phyloP scores from a whole-genome alignment of 2,797 vertebrate genomes.

The Dermochelys coriacea region DNA sequence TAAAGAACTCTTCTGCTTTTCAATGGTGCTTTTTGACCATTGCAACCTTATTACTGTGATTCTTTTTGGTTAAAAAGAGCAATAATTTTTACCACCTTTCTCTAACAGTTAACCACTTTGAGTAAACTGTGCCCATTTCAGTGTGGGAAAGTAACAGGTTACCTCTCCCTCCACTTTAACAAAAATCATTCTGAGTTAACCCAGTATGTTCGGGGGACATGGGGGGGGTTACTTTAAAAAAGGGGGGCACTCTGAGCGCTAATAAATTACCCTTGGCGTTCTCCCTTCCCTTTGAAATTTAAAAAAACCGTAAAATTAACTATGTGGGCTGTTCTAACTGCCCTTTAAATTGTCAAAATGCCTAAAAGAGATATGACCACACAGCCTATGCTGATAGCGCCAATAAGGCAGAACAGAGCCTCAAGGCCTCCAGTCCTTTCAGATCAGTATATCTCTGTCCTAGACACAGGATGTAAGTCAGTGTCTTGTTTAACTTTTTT shows the following conservation, averaged over 20 bases:
- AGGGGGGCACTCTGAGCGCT: constrained; percentile 59
- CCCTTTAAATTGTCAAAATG: constrained; percentile 62
- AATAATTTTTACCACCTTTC: background rate
- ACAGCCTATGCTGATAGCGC: constrained; percentile 18
- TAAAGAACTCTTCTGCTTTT: constrained; percentile 47
- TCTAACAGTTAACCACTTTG: background rate
- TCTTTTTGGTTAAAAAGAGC: background rate
- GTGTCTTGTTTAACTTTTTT: constrained; percentile 40
- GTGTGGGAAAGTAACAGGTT: constrained; percentile 41
- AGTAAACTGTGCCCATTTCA: background rate
- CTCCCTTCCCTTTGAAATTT: constrained; percentile 66
- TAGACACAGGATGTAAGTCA: constrained; percentile 36
- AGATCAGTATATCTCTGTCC: constrained; percentile 36
- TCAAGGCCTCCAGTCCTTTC: constrained; percentile 24
- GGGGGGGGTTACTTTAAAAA: background rate
- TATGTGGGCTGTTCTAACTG: constrained; percentile 61
- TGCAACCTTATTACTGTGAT: background rate
- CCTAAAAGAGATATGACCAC: constrained; percentile 38
- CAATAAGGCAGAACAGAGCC: constrained; percentile 45
- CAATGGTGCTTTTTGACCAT: background rate
- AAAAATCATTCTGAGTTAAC: constrained; percentile 47
- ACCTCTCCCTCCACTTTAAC: constrained; percentile 37
- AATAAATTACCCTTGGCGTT: constrained; percentile 73
- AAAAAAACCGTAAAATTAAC: constrained; percentile 54
- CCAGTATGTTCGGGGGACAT: constrained; percentile 1